Conservation (phyloP, 2,888 invertebrate species). For the Germaria angustata region DNA sequence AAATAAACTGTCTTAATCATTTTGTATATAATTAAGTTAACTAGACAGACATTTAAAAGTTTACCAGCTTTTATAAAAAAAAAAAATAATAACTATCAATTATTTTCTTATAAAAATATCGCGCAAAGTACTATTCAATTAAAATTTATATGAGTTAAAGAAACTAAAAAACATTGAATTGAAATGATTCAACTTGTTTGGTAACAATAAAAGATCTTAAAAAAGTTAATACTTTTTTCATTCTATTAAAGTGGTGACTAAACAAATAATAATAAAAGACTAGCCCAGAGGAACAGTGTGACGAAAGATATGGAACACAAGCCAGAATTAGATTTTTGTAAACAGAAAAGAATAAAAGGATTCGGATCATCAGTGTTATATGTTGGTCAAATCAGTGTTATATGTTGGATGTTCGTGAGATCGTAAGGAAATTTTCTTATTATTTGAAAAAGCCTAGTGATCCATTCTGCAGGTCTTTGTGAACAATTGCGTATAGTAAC, state of each 20-base stretch:
- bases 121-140: conserved; percentile 6
- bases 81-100: conserved; percentile 18
- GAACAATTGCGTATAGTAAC: too few species aligned
- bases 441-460: too few species aligned
- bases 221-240: conserved; percentile 1
- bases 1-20: background rate
- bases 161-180: conserved; percentile 7
- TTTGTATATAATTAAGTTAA: conserved; percentile 26
- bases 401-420: too few species aligned
- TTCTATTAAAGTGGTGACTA: conserved; percentile 37
- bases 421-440: too few species aligned
- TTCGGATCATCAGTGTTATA: too few species aligned
- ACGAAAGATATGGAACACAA: background rate
- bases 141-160: conserved; percentile 14
- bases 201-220: conserved; percentile 2
- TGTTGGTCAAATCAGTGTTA: too few species aligned
- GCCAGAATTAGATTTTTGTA: background rate
- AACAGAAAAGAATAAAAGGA: too few species aligned
- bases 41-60: conserved; percentile 5
- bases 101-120: conserved; percentile 30
- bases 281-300: background rate
- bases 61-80: background rate
- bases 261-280: background rate
- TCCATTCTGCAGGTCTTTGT: too few species aligned
- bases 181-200: conserved; percentile 42